Base-by-base conservation (phyloP, 1,140 invertebrate species). In the Marisa cornuarietis region DNA sequence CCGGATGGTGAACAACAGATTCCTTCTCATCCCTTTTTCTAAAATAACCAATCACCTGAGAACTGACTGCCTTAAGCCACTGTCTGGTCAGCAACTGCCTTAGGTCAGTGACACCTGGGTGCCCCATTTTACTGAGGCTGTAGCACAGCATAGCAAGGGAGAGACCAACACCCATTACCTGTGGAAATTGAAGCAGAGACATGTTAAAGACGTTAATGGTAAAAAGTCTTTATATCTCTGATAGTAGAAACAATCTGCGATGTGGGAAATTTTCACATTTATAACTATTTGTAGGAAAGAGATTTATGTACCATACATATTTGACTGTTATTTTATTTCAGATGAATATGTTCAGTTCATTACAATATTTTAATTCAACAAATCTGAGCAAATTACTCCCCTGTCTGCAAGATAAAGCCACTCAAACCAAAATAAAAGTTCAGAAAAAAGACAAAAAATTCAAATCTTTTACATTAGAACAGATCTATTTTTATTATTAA, bases 121-220 rank as follows among this genome's bases (percentile, higher is more conserved):
- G 80, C 11, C 86, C 85, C 31, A 80, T 73, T 54, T 76, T 82
- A 69, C 62, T 62, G 24, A 87, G 73, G 61, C 79, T 83, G 81
- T 83, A 86, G 73, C 82, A 83, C 31, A 87, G 62, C 74, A 81
- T 81, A 22, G 85, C 86, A 5, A 87, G 74, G 1, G 81, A 80
- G 2, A 87, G 79, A 78, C 79, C 74, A 20, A 84, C 71, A 6
- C 86, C 86, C 52, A 81, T 78, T 4, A 82, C 69, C 86, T 87
- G 79, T 24, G 79, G 66, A 49, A 49, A 74, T 9, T 31, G 26
- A 9, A 49, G 26, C 3, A 49, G 20, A 71, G 7, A 49, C 14
- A 20, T 11, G 69, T 9, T 16, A 51, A 71, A 31, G 13, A 49
- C 26, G 31, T 31, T 51, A 16, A 71, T 8, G 42, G 20, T 22